phyloP scores from a whole-genome alignment of 2,797 vertebrate species.

The Varecia variegata region DNA sequence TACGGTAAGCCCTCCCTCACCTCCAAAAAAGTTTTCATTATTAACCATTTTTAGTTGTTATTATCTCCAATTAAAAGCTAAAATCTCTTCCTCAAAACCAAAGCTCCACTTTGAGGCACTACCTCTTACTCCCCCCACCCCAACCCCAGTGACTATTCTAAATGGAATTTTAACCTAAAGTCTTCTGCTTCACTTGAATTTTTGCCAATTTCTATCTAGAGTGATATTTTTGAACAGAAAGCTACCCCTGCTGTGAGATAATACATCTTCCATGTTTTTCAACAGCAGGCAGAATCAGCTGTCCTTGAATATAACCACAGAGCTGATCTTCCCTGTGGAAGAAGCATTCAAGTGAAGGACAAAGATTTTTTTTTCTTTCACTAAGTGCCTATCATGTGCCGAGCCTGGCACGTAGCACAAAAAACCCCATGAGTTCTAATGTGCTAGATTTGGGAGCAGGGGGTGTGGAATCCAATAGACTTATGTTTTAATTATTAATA shows the following conservation, averaged over 20 bases:
- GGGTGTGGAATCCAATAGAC: background rate
- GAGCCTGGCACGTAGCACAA: background rate
- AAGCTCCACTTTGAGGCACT: background rate
- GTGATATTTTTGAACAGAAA: background rate
- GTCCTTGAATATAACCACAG: background rate
- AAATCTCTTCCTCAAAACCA: background rate
- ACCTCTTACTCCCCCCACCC: background rate
- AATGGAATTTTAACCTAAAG: background rate
- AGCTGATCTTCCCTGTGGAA: background rate
- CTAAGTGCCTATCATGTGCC: background rate
- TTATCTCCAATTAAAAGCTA: background rate
- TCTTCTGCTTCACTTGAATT: background rate
- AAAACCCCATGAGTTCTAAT: slow-evolving; percentile 11
- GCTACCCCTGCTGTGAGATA: background rate
- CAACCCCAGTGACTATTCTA: background rate
- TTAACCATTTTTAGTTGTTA: background rate
- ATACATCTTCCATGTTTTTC: slow-evolving; percentile 5
- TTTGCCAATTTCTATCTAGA: background rate
- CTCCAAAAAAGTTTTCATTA: background rate
- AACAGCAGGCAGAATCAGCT: background rate
- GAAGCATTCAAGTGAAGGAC: background rate
- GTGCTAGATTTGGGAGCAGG: background rate
- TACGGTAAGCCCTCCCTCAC: background rate
- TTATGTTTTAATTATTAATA: slow-evolving; percentile 46
- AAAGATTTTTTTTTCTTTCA: background rate